Evolutionary conservation across 92 coral and sea anemone species (phyloP), one percentile per base, ranked within the genome.

Genomic region (Chrysogorgia sp.): DNA sequence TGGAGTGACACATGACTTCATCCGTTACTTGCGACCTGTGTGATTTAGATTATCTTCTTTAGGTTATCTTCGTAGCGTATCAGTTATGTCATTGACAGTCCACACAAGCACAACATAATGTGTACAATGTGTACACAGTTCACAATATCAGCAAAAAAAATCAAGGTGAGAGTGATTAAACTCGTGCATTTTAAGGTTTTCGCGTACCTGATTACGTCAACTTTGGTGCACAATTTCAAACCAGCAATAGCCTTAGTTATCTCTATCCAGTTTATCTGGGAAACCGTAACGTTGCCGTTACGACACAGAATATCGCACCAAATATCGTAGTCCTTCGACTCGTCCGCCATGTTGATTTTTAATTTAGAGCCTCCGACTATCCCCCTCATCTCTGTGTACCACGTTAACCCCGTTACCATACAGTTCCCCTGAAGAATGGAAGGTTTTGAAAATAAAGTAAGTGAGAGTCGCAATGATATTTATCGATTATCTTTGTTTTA

Each of bases 311-410:
- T 52, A 29, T 71, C 47, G 19, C 78, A 71, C 63, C 62, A 71
- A 33, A 50, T 26, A 7, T 52, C 34, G 48, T 58, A 71, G 2
- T 71, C 32, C 33, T 50, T 48, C 1, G 30, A 31, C 21, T 28
- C 33, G 10, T 71, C 78, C 78, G 48, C 78, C 78, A 50, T 71
- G 34, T 71, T 71, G 53, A n/a, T 47, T 47, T 47, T 47, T 47
- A 15, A 47, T 15, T 47, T 47, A 2, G 10, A 6, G 10, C 2
- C 15, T n/a, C 10, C 15, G n/a, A 15, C 2, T 47, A 15, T 15
- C 53, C 10, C 53, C 14, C 2, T 47, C n/a, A 7, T 47, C 53
- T n/a, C 10, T 47, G 15, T 15, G n/a, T n/a, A n/a, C n/a, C n/a
- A n/a, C 53, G 53, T 47, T 47, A n/a, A n/a, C n/a, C n/a, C n/a